Conservation (phyloP, 1,140 invertebrate genomes). For the Campoletis sonorensis region DNA sequence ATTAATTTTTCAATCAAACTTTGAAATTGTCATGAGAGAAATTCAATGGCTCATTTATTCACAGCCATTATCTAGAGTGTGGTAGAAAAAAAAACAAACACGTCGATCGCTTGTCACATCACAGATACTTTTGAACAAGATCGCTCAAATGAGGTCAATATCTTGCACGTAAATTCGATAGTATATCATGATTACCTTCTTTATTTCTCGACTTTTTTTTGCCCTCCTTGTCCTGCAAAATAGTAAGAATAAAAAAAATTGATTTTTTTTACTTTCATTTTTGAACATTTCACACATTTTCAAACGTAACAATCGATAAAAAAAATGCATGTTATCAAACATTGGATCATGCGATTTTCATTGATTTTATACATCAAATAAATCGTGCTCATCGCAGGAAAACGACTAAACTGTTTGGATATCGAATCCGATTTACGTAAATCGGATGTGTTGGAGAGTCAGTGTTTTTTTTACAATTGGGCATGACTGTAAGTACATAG, state of each 20-base stretch:
- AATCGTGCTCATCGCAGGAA: background rate
- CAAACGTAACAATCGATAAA: background rate
- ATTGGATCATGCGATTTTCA: background rate
- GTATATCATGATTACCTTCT: constrained; percentile 81
- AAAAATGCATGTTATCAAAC: background rate
- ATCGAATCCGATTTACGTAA: no score
- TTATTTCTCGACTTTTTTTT: constrained; percentile 89
- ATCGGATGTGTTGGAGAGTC: no score
- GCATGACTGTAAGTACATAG: no score
- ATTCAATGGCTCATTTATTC: background rate
- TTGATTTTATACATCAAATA: background rate
- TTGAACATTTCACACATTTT: background rate
- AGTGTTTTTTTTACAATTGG: no score
- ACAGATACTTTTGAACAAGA: background rate
- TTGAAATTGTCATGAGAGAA: no score
- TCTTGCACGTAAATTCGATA: background rate
- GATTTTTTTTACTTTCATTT: background rate
- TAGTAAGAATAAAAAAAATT: constrained; percentile 45
- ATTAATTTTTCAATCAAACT: background rate
- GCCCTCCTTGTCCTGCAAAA: constrained; percentile 85
- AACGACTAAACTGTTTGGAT: no score
- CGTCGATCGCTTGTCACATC: background rate
- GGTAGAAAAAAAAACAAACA: background rate
- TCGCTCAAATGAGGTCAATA: background rate
- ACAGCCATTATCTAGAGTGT: no score